phyloP scores from a whole-genome alignment of 2,113 vertebrate species.

The Pavo muticus region DNA sequence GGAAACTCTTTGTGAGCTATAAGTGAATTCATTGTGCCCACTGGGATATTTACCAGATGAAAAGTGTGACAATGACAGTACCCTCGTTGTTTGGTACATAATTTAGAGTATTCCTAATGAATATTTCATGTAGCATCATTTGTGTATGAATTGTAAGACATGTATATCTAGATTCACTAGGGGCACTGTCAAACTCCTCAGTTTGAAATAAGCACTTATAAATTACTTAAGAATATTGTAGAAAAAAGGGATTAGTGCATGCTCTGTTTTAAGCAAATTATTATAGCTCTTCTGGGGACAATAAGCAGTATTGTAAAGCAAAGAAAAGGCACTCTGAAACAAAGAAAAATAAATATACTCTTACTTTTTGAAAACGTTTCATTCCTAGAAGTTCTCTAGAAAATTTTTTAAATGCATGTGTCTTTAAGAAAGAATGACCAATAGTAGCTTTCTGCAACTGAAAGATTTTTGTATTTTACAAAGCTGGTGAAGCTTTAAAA shows the following conservation, averaged over 20 bases:
- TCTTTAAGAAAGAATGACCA: not conserved
- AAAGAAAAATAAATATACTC: not conserved
- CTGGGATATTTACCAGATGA: conserved; percentile 69
- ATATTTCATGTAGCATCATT: conserved; percentile 75
- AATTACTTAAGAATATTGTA: conserved; percentile 68
- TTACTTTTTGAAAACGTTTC: not conserved
- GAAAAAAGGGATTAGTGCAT: conserved; percentile 5
- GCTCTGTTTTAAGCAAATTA: conserved; percentile 35
- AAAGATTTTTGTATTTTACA: not conserved
- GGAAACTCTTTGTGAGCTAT: conserved; percentile 67
- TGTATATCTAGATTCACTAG: conserved; percentile 70
- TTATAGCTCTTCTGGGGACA: not conserved
- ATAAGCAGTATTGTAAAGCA: not conserved
- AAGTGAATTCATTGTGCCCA: conserved; percentile 57
- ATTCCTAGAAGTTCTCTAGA: not conserved
- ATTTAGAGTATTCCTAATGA: conserved; percentile 74
- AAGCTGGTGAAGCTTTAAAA: not conserved
- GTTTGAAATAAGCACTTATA: conserved; percentile 71
- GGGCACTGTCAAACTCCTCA: conserved; percentile 52
- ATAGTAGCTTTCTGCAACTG: not conserved
- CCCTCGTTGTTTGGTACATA: conserved; percentile 69
- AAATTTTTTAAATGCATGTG: not conserved
- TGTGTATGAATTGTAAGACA: conserved; percentile 74
- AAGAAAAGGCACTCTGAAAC: not conserved
- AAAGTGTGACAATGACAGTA: conserved; percentile 68